Percentiles rank a stretch among this genome's conserved stretches.
Evolutionary conservation across 2,888 invertebrate genomes (phyloP).

Genomic region (Tenthredo livida): DNA sequence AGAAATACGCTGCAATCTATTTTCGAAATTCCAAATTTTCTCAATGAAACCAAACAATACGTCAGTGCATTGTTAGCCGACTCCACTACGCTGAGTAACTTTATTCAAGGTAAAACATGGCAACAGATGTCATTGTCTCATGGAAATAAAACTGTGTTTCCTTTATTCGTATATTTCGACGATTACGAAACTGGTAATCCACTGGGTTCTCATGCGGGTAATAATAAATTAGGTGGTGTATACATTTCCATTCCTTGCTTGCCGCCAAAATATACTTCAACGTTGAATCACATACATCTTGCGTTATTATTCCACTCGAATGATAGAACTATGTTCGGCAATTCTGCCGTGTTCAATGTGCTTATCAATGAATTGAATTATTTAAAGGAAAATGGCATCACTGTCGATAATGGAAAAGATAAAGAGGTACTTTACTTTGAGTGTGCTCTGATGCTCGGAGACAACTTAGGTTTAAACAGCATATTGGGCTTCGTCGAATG

Average conservation of each 20-base stretch:
- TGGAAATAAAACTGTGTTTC: slow-evolving; percentile 42
- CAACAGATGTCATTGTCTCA: slow-evolving; percentile 18
- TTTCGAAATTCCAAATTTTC: slow-evolving; percentile 35
- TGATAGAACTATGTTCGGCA: slow-evolving; percentile 51
- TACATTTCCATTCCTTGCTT: slow-evolving; percentile 49
- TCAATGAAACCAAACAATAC: slow-evolving; percentile 15
- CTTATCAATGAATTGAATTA: slow-evolving; percentile 52
- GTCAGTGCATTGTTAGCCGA: background rate
- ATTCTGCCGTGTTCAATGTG: slow-evolving; percentile 35
- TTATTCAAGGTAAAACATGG: slow-evolving; percentile 19
- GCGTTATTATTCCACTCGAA: slow-evolving; percentile 46
- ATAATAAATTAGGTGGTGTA: slow-evolving; percentile 52
- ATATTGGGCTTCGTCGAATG: slow-evolving; percentile 55
- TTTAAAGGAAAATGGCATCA: slow-evolving; percentile 49
- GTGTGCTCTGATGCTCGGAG: slow-evolving; percentile 55
- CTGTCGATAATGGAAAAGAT: slow-evolving; percentile 19
- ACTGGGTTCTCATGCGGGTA: slow-evolving; percentile 44
- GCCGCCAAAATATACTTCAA: slow-evolving; percentile 52
- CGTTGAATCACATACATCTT: slow-evolving; percentile 45
- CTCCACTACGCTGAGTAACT: slow-evolving; percentile 14
- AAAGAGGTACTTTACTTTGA: slow-evolving; percentile 54
- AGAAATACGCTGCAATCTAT: slow-evolving; percentile 19
- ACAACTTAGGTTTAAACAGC: slow-evolving; percentile 56
- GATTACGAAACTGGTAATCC: slow-evolving; percentile 55
- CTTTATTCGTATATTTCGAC: slow-evolving; percentile 51